Conservation (phyloP, 2,113 vertebrate genomes). For the Poecilia latipinna region DNA sequence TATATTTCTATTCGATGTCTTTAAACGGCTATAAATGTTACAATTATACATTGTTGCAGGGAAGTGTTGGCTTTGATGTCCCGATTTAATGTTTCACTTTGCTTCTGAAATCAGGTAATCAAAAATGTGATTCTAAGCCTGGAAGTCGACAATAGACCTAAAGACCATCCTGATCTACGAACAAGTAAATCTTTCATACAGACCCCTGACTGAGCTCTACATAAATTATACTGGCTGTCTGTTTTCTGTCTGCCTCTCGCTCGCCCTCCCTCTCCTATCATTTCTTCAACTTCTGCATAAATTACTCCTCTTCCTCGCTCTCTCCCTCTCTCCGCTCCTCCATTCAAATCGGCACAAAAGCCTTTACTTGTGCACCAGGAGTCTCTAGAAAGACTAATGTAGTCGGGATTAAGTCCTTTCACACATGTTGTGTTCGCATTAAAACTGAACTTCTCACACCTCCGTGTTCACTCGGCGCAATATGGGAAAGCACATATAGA, state of each 20-base stretch:
- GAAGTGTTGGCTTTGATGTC: not conserved
- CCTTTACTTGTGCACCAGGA: conserved; percentile 46
- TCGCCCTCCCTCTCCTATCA: conserved; percentile 32
- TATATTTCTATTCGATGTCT: not conserved
- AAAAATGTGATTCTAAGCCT: not conserved
- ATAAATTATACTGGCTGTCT: conserved; percentile 61
- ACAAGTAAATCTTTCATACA: conserved; percentile 7
- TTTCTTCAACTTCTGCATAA: conserved; percentile 66
- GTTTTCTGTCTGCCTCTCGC: conserved; percentile 48
- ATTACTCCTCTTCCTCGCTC: conserved; percentile 45
- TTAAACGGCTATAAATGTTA: not conserved
- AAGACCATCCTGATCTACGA: conserved; percentile 6
- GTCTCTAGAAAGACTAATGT: conserved; percentile 63
- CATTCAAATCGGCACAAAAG: conserved; percentile 70
- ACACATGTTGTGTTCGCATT: conserved; percentile 51
- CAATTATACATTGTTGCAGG: not conserved
- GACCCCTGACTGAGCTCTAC: conserved; percentile 42
- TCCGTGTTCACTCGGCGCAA: conserved; percentile 27
- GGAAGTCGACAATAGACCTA: not conserved
- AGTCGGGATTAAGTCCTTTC: conserved; percentile 69
- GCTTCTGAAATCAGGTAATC: not conserved
- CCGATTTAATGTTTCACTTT: not conserved
- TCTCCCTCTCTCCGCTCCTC: conserved; percentile 39
- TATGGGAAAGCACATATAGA: conserved; percentile 4
- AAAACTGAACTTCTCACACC: conserved; percentile 49